phyloP scores from a whole-genome alignment of 2,888 invertebrate genomes.

The Polymixis flavicincta region DNA sequence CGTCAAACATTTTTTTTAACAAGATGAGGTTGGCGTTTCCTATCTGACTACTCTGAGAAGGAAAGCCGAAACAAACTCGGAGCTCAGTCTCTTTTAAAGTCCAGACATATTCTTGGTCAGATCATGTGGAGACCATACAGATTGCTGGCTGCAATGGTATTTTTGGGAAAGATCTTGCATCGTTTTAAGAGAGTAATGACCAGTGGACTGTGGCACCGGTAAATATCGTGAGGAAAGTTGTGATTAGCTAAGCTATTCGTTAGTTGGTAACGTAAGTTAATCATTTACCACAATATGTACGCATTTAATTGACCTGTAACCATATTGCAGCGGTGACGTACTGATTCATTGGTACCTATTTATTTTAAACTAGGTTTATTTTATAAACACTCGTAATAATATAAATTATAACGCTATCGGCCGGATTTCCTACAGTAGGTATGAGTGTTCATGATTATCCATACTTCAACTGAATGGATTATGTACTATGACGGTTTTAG shows the following conservation, averaged over 20 bases:
- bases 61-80: too few species aligned
- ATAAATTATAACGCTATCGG: conserved; percentile 12
- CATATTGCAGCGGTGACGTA: conserved; percentile 7
- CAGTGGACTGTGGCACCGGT: not conserved
- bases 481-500: not conserved
- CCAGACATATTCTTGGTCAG: too few species aligned
- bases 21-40: too few species aligned
- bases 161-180: not conserved
- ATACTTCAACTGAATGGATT: not conserved
- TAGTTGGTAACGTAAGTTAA: not conserved
- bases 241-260: too few species aligned
- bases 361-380: conserved; percentile 15
- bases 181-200: not conserved
- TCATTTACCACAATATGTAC: conserved; percentile 25
- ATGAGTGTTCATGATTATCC: conserved; percentile 15
- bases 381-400: conserved; percentile 7
- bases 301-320: conserved; percentile 27
- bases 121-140: too few species aligned
- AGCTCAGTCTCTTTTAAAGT: too few species aligned
- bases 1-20: too few species aligned
- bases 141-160: too few species aligned
- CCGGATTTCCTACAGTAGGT: conserved; percentile 15
- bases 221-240: not conserved
- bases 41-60: too few species aligned
- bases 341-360: conserved; percentile 6